These are phyloP conservation scores for Peromyscus attwateri DNA, from an alignment of 2,797 vertebrate genomes.

Conservation along the genomic window DNA sequence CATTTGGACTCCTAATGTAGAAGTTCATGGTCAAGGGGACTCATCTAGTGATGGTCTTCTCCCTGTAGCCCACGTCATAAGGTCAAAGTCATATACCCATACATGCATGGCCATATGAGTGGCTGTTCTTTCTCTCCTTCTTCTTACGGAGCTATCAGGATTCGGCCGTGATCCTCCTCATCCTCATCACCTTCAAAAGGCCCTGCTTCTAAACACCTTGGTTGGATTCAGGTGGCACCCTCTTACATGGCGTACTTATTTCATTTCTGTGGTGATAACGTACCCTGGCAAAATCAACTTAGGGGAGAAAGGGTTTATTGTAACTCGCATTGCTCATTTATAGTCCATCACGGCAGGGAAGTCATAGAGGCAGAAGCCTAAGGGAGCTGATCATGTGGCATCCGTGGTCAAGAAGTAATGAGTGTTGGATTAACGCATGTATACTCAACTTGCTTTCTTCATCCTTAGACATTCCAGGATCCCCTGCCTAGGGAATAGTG, in stretches of 20 bases:
- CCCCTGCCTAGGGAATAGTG: background rate
- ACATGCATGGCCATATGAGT: background rate
- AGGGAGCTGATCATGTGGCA: background rate
- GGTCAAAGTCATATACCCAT: background rate
- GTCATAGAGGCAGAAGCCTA: background rate
- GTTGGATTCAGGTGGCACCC: background rate
- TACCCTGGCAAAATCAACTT: background rate
- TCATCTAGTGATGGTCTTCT: background rate
- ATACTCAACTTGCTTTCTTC: background rate
- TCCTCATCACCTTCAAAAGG: background rate
- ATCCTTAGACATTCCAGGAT: background rate
- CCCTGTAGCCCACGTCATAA: no score
- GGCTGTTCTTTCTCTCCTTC: background rate
- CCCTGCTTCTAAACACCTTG: background rate
- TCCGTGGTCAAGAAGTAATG: background rate
- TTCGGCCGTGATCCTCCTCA: no score
- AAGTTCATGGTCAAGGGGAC: background rate
- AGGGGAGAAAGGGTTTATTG: background rate
- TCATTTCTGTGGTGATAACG: background rate
- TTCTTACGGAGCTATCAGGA: background rate
- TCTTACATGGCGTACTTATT: background rate
- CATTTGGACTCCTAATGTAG: background rate
- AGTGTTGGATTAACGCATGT: background rate
- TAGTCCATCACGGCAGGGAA: background rate
- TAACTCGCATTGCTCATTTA: background rate